Conservation (phyloP, 1,140 invertebrate genomes). For the Pectinophora gossypiella region DNA sequence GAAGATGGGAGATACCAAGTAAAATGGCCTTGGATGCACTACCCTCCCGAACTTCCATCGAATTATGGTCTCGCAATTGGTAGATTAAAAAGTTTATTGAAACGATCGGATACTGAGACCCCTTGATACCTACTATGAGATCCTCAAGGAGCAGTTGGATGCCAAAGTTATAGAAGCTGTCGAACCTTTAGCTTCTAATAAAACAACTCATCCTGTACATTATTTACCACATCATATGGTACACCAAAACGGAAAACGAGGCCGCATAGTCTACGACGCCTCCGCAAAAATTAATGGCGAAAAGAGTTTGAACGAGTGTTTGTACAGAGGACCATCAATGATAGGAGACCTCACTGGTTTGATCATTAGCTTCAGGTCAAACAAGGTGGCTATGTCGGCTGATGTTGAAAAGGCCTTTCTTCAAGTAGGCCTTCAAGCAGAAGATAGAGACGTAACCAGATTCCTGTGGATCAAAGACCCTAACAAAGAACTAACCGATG, state of each 20-base stretch:
- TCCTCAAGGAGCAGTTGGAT: constrained; percentile 14
- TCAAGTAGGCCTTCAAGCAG: constrained; percentile 18
- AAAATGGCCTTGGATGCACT: constrained; percentile 26
- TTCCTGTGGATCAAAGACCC: constrained; percentile 25
- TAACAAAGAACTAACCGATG: neutral
- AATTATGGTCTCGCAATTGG: constrained; percentile 23
- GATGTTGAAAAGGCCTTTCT: constrained; percentile 26
- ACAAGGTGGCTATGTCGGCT: constrained; percentile 17
- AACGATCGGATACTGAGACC: constrained; percentile 5
- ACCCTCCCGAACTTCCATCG: constrained; percentile 12
- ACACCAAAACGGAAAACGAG: constrained; percentile 4
- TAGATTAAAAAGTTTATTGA: constrained; percentile 14
- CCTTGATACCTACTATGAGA: constrained; percentile 2
- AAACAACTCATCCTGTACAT: constrained; percentile 12
- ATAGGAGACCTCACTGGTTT: constrained; percentile 20
- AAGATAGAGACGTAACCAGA: constrained; percentile 23
- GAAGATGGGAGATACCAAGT: constrained; percentile 19
- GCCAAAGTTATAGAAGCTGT: constrained; percentile 13
- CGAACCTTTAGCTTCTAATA: neutral
- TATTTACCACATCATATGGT: constrained; percentile 15
- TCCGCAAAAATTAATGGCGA: constrained; percentile 16
- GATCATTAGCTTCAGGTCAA: constrained; percentile 18
- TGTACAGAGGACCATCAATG: constrained; percentile 20
- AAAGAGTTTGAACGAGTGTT: constrained; percentile 21
- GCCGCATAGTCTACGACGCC: constrained; percentile 18